A percentile compares a stretch with the other conserved stretches of the same genome.
phyloP scores from a whole-genome alignment of 2,113 vertebrate genomes.

The Poecile atricapillus region DNA sequence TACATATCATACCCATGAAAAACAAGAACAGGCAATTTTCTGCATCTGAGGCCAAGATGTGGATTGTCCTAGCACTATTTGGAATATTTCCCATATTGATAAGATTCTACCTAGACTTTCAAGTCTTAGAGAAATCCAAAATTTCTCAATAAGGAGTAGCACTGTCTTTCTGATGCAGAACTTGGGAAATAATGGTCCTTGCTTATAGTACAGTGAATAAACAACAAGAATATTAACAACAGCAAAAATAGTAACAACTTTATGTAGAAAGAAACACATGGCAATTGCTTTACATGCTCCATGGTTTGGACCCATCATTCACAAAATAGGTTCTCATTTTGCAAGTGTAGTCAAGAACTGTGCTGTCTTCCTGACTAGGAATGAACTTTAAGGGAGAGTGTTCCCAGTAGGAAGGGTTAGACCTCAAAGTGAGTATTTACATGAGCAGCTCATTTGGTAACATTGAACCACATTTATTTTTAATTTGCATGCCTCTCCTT shows the following conservation, averaged over 20 bases:
- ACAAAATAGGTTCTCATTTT: not conserved
- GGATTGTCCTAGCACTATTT: not conserved
- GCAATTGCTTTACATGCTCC: not conserved
- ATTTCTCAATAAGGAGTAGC: not conserved
- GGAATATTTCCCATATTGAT: not conserved
- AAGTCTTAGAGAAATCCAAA: not conserved
- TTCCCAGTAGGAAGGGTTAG: not conserved
- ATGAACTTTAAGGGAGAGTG: not conserved
- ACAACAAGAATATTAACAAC: not conserved
- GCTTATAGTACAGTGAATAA: not conserved
- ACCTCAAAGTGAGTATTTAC: not conserved
- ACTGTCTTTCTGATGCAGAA: not conserved
- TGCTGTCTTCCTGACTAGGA: not conserved
- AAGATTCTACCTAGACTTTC: not conserved
- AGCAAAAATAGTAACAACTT: not conserved
- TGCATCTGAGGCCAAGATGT: not conserved
- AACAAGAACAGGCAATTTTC: not conserved
- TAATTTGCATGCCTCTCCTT: slow-evolving; percentile 32
- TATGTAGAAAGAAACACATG: not conserved
- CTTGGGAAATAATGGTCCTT: not conserved
- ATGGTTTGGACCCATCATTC: not conserved
- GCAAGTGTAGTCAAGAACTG: not conserved
- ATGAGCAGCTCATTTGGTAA: not conserved
- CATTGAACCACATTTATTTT: not conserved
- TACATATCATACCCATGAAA: not conserved